Conservation (phyloP, 1,140 invertebrate genomes). For the Diachasmimorpha longicaudata region DNA sequence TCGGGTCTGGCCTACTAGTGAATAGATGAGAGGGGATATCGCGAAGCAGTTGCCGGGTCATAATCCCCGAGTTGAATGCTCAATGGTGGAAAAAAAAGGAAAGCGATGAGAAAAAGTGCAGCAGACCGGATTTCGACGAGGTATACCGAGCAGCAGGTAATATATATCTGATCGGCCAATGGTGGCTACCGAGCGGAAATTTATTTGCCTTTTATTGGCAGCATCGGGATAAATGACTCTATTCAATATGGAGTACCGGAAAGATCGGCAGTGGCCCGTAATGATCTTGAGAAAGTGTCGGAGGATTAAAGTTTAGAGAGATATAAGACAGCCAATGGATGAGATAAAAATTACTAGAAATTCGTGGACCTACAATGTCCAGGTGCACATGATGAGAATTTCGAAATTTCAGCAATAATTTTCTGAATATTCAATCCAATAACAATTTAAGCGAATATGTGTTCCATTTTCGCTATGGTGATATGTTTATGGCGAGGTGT, state of each 20-base stretch:
- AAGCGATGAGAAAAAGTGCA: neutral
- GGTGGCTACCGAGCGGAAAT: constrained; percentile 30
- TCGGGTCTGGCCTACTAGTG: neutral
- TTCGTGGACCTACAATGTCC: no score
- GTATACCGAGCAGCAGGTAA: constrained; percentile 12
- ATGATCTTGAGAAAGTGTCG: neutral
- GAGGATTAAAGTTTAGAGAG: neutral
- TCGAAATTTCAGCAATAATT: no score
- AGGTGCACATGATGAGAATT: no score
- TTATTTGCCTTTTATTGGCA: constrained; percentile 48
- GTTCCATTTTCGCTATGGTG: no score
- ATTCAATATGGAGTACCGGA: constrained; percentile 6
- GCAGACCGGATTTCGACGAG: neutral
- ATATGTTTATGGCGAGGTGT: no score
- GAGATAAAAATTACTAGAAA: neutral
- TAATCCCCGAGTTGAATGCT: neutral
- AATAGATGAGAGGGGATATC: neutral
- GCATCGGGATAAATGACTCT: constrained; percentile 38
- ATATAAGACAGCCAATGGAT: neutral
- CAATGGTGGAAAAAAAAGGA: neutral
- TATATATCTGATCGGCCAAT: constrained; percentile 29
- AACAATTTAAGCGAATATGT: no score
- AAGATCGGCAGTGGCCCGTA: neutral
- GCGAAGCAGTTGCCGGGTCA: neutral
- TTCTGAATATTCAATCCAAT: no score